Conservation (phyloP, 2,113 vertebrate species). For the Chloropsis cyanopogon region DNA sequence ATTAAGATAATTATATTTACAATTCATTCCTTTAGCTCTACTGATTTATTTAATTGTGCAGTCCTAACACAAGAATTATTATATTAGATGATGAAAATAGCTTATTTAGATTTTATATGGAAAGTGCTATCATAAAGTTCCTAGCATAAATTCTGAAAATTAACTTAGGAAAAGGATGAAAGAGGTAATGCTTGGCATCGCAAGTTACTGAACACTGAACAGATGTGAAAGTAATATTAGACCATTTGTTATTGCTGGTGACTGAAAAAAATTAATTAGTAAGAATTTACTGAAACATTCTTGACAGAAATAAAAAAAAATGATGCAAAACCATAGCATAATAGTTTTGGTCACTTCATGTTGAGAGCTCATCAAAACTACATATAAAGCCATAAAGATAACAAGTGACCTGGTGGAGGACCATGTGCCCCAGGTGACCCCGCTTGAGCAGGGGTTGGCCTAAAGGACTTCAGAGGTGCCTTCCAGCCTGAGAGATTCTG, state of each 20-base stretch:
- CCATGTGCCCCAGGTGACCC: background rate
- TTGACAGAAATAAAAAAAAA: background rate
- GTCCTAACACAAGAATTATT: background rate
- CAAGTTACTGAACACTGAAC: background rate
- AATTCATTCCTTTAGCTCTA: background rate
- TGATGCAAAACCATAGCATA: accelerated
- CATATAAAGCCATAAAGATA: background rate
- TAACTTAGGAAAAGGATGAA: background rate
- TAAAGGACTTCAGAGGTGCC: background rate
- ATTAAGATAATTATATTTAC: background rate
- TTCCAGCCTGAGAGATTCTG: background rate
- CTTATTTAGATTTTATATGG: background rate
- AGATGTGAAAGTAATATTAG: background rate
- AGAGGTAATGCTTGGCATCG: background rate
- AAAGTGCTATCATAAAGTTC: background rate
- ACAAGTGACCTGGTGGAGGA: background rate
- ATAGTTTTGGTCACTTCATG: background rate
- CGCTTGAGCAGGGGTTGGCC: background rate
- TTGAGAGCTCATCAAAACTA: background rate
- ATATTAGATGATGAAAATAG: background rate
- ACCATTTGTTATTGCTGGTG: background rate
- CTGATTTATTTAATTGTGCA: background rate
- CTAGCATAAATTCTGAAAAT: background rate
- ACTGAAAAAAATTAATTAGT: background rate
- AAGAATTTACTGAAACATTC: background rate